Evolutionary conservation across 2,797 vertebrate genomes (phyloP).

Genomic region (Sandelia bainsii): DNA sequence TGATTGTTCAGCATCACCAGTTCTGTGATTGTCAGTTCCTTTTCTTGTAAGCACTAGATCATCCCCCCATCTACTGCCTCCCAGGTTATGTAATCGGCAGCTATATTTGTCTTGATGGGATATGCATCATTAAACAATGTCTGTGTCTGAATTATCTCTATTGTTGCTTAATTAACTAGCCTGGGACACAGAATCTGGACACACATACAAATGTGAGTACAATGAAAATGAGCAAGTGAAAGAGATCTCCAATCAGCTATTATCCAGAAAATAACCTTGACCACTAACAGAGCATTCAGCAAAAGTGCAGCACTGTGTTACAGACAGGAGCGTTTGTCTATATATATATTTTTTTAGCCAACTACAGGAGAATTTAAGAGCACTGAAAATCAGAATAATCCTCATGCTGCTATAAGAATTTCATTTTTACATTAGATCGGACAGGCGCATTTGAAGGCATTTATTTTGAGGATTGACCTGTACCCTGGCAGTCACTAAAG

Average conservation of each 20-base stretch:
- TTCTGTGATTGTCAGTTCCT: constrained; percentile 46
- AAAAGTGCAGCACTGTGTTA: background rate
- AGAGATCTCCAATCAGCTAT: constrained; percentile 23
- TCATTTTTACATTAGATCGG: constrained; percentile 55
- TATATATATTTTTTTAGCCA: background rate
- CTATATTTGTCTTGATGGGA: constrained; percentile 78
- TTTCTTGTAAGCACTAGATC: constrained; percentile 54
- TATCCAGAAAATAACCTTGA: constrained; percentile 3
- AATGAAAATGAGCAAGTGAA: constrained; percentile 17
- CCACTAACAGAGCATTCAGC: constrained; percentile 1
- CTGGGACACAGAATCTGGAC: constrained; percentile 18
- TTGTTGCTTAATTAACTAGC: constrained; percentile 71
- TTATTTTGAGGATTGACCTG: constrained; percentile 72
- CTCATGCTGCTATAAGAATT: constrained; percentile 34
- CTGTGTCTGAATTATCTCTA: constrained; percentile 67
- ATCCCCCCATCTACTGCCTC: constrained; percentile 46
- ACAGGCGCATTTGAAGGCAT: constrained; percentile 61
- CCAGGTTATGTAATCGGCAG: constrained; percentile 74
- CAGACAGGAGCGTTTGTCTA: background rate
- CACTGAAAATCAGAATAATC: constrained; percentile 48
- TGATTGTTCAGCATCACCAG: constrained; percentile 30
- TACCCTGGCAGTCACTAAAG: constrained; percentile 65
- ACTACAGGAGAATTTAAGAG: constrained; percentile 17
- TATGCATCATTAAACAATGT: constrained; percentile 74
- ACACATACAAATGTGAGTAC: constrained; percentile 32